Base-by-base conservation (phyloP, 2,797 vertebrate species). In the Podargus strigoides region DNA sequence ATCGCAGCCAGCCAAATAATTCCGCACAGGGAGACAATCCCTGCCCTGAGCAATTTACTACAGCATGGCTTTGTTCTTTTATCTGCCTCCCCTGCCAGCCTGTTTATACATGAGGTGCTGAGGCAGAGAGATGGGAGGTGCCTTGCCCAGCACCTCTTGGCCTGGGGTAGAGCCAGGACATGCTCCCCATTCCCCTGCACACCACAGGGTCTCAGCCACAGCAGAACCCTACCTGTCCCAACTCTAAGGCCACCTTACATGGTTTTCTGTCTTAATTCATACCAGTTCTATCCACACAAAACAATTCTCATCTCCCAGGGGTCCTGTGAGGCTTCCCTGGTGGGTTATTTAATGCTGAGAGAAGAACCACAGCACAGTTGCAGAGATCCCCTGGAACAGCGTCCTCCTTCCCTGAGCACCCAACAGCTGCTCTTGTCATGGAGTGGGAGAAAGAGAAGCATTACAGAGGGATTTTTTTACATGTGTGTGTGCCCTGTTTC, bases 1-100 rank as follows among this genome's bases (percentile, higher is more conserved):
- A 49, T n/a, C 6, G 0, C 70, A 66, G 41, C 24, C 1, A 0
- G 37, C 5, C 24, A 23, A 47, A 55, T 24, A 37, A 37, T 93
- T 87, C 82, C 3, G 0, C 53, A 18, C 37, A 39, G 63, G 9
- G 30, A 69, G 69, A 39, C 47, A 90, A 15, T 63, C 59, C 50
- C 47, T 63, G 76, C 85, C 80, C 87, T 5, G 4, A 59, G 87
- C 34, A 14, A 78, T 24, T 26, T 50, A 72, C 47, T 50, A 72
- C 47, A 17, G 44, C 12, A 12, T 3, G 3, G 2, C 44, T 68
- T 69, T 67, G 74, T 18, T 24, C 37, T 55, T 56, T 52, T 37
- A 20, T 53, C 15, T 37, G 79, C 64, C 53, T 84, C 24, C 34
- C 16, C 41, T 63, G 76, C 53, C 59, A 66, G 66, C 37, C 23